Evolutionary conservation across 2,888 invertebrate genomes (phyloP).

Genomic region (Timema cristinae): DNA sequence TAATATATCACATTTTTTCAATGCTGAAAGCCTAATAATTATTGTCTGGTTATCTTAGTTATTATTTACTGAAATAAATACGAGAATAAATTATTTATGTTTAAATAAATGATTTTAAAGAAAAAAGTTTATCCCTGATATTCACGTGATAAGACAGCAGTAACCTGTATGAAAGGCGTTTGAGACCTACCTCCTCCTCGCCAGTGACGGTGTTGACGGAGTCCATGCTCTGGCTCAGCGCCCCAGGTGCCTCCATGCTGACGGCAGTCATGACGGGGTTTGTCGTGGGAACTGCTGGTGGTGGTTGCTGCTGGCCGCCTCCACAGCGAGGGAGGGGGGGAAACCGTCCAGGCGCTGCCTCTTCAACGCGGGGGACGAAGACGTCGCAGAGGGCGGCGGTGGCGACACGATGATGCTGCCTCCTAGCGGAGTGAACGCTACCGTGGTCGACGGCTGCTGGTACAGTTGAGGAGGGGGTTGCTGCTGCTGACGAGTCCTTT

Average conservation of each 20-base stretch:
- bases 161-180: too few species aligned
- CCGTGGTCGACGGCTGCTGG: not conserved
- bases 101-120: too few species aligned
- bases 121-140: too few species aligned
- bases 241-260: slow-evolving; percentile 64
- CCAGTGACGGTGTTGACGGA: slow-evolving; percentile 93
- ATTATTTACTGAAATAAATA: too few species aligned
- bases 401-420: slow-evolving; percentile 29
- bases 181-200: slow-evolving; percentile 88
- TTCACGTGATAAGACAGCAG: too few species aligned
- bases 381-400: slow-evolving; percentile 37
- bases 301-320: too few species aligned
- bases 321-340: not conserved
- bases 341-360: not conserved
- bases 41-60: too few species aligned
- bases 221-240: slow-evolving; percentile 95
- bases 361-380: slow-evolving; percentile 33
- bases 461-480: not conserved
- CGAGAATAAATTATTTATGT: too few species aligned
- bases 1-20: too few species aligned
- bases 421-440: slow-evolving; percentile 8
- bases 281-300: not conserved
- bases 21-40: too few species aligned
- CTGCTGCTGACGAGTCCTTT: slow-evolving; percentile 18
- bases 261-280: slow-evolving; percentile 29